phyloP scores from a whole-genome alignment of 2,888 invertebrate species.

The Linyphia triangularis region DNA sequence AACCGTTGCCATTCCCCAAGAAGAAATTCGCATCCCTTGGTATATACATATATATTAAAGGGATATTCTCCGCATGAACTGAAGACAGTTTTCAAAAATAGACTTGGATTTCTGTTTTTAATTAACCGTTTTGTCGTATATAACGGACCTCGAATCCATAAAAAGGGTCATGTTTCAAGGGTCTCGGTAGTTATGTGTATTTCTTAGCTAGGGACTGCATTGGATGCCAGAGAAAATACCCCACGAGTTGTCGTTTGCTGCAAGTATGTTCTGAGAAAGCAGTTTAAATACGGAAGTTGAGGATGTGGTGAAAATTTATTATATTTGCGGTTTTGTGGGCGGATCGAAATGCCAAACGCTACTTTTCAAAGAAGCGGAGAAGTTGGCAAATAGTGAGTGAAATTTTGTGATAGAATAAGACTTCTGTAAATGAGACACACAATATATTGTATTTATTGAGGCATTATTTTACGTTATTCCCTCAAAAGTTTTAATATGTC shows the following conservation, averaged over 20 bases:
- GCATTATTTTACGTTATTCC: too few species aligned
- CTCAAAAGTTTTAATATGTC: too few species aligned
- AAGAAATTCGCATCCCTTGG: not conserved
- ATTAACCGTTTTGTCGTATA: conserved; percentile 35
- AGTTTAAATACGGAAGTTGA: not conserved
- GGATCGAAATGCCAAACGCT: too few species aligned
- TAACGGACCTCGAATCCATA: not conserved
- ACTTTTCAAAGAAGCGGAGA: too few species aligned
- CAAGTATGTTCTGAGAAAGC: not conserved
- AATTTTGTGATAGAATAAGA: too few species aligned
- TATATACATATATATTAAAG: not conserved
- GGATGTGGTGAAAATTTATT: not conserved
- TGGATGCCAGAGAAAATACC: not conserved
- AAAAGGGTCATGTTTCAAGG: not conserved
- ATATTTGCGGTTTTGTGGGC: not conserved
- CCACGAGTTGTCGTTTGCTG: not conserved
- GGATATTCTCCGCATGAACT: not conserved
- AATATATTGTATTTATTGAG: too few species aligned
- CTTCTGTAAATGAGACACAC: too few species aligned
- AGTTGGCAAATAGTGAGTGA: too few species aligned
- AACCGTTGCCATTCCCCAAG: not conserved
- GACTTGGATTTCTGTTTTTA: conserved; percentile 53
- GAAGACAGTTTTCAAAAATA: conserved; percentile 17
- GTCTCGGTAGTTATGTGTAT: not conserved
- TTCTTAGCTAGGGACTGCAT: not conserved